Conservation (phyloP, 2,113 vertebrate species). For the Phyllostomus discolor region DNA sequence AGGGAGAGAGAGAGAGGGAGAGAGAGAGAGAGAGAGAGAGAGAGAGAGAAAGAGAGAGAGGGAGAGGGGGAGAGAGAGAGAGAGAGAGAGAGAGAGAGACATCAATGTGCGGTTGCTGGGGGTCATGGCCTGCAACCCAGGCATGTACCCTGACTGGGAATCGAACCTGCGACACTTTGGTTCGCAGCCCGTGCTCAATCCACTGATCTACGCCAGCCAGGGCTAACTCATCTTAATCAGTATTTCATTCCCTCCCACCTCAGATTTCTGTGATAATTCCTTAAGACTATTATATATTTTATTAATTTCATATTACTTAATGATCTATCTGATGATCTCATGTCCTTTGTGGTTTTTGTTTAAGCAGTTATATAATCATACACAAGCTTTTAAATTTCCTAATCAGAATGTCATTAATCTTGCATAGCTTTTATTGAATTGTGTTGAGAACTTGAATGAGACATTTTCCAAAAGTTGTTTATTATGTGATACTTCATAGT, state of each 20-base stretch:
- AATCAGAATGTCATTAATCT: not conserved
- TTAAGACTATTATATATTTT: not conserved
- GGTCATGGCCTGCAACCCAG: too few relatives aligned
- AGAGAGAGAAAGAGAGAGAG: too few relatives aligned
- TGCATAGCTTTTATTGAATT: not conserved
- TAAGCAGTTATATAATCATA: not conserved
- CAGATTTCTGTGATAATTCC: not conserved
- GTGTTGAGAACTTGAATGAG: not conserved
- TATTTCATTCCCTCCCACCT: not conserved
- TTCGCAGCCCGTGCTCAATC: too few relatives aligned
- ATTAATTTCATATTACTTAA: not conserved
- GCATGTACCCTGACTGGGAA: too few relatives aligned
- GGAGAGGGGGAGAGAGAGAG: too few relatives aligned
- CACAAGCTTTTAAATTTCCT: not conserved
- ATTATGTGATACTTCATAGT: not conserved
- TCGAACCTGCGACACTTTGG: too few relatives aligned
- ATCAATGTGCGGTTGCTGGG: too few relatives aligned
- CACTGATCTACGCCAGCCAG: too few relatives aligned
- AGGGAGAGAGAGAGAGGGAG: too few relatives aligned
- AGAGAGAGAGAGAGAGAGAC: too few relatives aligned
- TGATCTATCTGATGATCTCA: not conserved
- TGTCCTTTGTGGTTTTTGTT: conserved; percentile 2
- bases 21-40: too few relatives aligned
- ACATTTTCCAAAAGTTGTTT: not conserved
- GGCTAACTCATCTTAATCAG: not conserved